Percentiles rank a stretch among this genome's conserved stretches.
phyloP scores from a whole-genome alignment of 2,797 vertebrate genomes.

The Enteromius fasciolatus region DNA sequence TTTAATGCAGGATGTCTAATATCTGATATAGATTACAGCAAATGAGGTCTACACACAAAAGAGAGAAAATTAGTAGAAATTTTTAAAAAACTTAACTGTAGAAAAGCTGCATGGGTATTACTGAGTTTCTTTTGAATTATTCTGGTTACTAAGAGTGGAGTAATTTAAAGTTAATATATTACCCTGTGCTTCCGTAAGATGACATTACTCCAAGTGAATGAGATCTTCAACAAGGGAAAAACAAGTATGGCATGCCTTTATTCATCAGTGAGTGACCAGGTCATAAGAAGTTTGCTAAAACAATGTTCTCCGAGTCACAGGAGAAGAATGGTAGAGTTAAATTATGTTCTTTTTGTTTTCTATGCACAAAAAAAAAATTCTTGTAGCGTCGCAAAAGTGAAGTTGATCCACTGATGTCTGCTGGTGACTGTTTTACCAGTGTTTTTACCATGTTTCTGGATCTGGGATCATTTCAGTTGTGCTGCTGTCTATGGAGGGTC shows the following conservation, averaged over 20 bases:
- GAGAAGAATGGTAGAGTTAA: no score
- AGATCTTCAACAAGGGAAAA: constrained; percentile 2
- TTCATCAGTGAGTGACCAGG: not conserved
- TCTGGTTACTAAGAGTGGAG: not conserved
- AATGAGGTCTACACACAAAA: not conserved
- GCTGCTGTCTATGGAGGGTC: no score
- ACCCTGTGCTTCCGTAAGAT: not conserved
- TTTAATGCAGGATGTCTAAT: not conserved
- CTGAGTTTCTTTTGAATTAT: not conserved
- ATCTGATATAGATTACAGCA: not conserved
- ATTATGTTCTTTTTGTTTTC: no score
- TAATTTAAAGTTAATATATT: not conserved
- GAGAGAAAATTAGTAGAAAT: not conserved
- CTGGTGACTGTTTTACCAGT: no score
- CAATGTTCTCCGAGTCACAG: no score
- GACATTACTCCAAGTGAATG: not conserved
- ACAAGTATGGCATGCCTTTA: not conserved
- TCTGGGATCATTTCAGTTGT: no score
- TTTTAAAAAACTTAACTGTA: not conserved
- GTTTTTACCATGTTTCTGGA: no score
- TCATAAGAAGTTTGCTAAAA: not conserved
- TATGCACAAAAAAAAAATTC: no score
- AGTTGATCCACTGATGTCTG: no score
- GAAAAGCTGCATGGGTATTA: not conserved
- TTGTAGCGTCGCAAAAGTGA: no score